Percentiles rank a stretch among this genome's conserved stretches.
These are phyloP conservation scores for Zapus hudsonius DNA, from an alignment of 2,113 vertebrate species.

Conservation along the genomic window DNA sequence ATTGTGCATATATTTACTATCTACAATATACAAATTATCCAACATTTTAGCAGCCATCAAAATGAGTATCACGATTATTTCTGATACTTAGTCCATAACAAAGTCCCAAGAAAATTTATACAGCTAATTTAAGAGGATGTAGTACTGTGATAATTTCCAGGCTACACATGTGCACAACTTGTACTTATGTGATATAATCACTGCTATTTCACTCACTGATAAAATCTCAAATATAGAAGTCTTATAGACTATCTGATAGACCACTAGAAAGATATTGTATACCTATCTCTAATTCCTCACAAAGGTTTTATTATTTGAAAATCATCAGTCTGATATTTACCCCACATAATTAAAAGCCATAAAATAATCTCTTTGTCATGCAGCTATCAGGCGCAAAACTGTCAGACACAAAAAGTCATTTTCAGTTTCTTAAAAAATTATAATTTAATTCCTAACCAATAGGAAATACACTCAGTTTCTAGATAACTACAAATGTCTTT, in stretches of 20 bases:
- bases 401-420: neutral
- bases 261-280: neutral
- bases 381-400: too few species aligned
- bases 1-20: neutral
- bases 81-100: neutral
- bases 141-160: neutral
- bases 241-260: neutral
- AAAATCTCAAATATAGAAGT: neutral
- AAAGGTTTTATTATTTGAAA: neutral
- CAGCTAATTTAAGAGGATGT: neutral
- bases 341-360: neutral
- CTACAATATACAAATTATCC: neutral
- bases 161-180: neutral
- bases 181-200: constrained; percentile 1
- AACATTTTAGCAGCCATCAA: neutral
- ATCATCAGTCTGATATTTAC: neutral
- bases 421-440: constrained; percentile 26
- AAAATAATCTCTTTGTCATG: neutral
- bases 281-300: neutral
- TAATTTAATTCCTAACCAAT: constrained; percentile 27
- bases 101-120: neutral
- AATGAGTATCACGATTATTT: neutral
- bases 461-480: neutral
- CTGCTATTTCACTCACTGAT: neutral
- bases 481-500: neutral